Conservation (phyloP, 2,113 vertebrate genomes). For the Sigmodon hispidus region DNA sequence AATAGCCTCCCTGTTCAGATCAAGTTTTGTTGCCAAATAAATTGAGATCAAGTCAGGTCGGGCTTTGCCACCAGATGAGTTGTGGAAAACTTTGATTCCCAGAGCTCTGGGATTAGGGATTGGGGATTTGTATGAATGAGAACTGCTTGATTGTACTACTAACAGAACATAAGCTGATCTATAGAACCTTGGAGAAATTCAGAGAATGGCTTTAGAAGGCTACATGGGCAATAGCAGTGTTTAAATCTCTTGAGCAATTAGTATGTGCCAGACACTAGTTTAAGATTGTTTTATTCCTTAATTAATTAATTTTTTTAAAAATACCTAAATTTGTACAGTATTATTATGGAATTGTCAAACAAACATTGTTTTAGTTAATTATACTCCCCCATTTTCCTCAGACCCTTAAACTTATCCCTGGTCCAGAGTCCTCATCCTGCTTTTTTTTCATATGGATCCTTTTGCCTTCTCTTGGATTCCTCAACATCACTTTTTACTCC, state of each 20-base stretch:
- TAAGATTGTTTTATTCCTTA: background rate
- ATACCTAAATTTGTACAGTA: background rate
- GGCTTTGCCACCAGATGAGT: constrained; percentile 46
- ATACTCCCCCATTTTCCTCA: background rate
- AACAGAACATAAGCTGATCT: background rate
- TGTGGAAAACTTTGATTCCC: constrained; percentile 57
- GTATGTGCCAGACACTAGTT: background rate
- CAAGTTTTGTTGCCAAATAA: constrained; percentile 41
- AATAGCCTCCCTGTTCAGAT: constrained; percentile 34
- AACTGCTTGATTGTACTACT: constrained; percentile 14
- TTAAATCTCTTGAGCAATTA: constrained; percentile 47
- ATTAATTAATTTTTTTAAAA: background rate
- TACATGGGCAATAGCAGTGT: background rate
- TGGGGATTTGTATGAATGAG: background rate
- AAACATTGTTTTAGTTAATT: background rate
- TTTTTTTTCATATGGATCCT: background rate
- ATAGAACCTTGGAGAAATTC: background rate
- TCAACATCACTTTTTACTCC: background rate
- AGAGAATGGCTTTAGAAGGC: background rate
- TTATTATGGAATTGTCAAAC: background rate
- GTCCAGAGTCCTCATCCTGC: background rate
- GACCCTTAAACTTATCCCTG: background rate
- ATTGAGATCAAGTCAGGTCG: constrained; percentile 38
- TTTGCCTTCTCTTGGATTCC: background rate
- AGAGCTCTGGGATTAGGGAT: background rate